Conservation (phyloP, 2,797 vertebrate genomes). For the Carduelis carduelis region DNA sequence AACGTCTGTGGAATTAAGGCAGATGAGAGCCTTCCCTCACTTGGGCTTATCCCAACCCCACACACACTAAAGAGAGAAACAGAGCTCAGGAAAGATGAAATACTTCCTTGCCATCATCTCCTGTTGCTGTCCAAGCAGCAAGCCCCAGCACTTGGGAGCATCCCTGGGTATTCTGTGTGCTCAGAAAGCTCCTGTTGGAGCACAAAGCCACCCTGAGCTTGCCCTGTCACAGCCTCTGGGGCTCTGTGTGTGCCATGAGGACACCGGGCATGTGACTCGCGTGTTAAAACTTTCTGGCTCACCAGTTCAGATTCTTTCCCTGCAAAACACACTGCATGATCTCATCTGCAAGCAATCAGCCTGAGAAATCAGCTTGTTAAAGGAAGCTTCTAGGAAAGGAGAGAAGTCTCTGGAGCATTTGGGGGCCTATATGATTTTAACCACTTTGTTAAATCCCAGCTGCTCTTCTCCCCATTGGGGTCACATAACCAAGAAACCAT, state of each 20-base stretch:
- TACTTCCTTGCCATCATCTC: constrained; percentile 44
- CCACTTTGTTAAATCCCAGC: constrained; percentile 55
- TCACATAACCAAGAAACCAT: constrained; percentile 25
- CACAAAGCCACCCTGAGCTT: background rate
- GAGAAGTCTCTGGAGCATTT: constrained; percentile 47
- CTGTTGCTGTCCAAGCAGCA: background rate
- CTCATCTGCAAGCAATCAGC: constrained; percentile 72
- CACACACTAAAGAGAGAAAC: constrained; percentile 49
- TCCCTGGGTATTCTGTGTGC: background rate
- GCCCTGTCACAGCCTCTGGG: background rate
- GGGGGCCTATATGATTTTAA: constrained; percentile 55
- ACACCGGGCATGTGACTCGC: constrained; percentile 24
- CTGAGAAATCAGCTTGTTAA: constrained; percentile 71
- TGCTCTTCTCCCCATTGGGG: constrained; percentile 42
- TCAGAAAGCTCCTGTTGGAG: background rate
- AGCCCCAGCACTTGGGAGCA: background rate
- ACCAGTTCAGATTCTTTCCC: constrained; percentile 48
- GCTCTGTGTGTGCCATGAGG: constrained; percentile 24
- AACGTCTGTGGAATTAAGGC: constrained; percentile 20
- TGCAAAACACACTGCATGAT: constrained; percentile 62
- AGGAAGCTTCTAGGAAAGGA: constrained; percentile 70
- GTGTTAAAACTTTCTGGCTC: constrained; percentile 58
- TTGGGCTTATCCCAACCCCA: constrained; percentile 57
- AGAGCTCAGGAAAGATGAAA: constrained; percentile 54
- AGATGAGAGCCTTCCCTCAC: constrained; percentile 19